phyloP scores from a whole-genome alignment of 2,113 vertebrate species.

The Chroicocephalus ridibundus region DNA sequence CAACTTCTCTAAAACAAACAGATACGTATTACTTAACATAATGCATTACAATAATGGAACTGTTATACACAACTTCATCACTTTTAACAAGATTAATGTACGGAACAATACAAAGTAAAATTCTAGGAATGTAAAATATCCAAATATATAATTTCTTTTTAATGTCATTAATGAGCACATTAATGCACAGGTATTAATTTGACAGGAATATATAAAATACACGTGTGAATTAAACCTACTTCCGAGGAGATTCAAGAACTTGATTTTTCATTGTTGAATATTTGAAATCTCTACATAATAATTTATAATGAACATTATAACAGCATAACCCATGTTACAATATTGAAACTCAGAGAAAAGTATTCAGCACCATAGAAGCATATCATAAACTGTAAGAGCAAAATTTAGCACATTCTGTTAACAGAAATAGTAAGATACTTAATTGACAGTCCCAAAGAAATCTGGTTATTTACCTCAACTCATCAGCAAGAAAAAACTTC shows the following conservation, averaged over 20 bases:
- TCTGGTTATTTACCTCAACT: not conserved
- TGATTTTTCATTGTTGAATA: not conserved
- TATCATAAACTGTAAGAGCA: not conserved
- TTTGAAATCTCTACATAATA: not conserved
- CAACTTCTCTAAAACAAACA: not conserved
- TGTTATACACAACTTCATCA: not conserved
- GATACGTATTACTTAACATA: not conserved
- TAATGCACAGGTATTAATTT: not conserved
- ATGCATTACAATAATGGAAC: constrained; percentile 14
- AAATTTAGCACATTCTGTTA: not conserved
- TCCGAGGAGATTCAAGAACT: not conserved
- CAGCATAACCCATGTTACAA: not conserved
- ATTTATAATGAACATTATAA: not conserved
- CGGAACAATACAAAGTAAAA: constrained; percentile 6
- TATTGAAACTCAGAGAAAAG: not conserved
- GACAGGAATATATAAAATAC: not conserved
- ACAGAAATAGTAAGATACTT: not conserved
- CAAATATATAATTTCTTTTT: constrained; percentile 27
- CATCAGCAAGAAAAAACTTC: not conserved
- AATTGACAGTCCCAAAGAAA: not conserved
- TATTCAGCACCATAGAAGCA: not conserved
- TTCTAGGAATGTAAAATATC: constrained; percentile 15
- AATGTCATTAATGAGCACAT: not conserved
- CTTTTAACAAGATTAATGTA: constrained; percentile 28
- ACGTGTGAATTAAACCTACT: not conserved